These are phyloP conservation scores for Minunthozetes semirufus DNA, from an alignment of 2,888 invertebrate genomes.

Conservation along the genomic window DNA sequence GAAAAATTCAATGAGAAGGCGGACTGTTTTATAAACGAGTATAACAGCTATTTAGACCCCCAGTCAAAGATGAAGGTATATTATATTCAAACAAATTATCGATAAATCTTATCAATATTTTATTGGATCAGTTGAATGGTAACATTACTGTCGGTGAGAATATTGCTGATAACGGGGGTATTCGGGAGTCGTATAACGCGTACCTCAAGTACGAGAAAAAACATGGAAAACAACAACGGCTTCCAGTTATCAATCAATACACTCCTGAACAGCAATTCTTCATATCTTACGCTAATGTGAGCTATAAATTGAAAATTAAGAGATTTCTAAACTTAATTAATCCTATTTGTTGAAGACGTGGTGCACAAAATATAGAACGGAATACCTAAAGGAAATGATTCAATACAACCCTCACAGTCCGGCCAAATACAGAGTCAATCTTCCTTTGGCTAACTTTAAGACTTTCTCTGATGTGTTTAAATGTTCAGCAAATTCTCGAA, in stretches of 20 bases:
- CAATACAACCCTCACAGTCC: slow-evolving; percentile 35
- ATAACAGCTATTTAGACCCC: slow-evolving; percentile 42
- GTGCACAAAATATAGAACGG: slow-evolving; percentile 57
- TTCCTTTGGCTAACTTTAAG: slow-evolving; percentile 31
- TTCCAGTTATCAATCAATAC: slow-evolving; percentile 1
- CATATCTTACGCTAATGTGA: slow-evolving; percentile 70
- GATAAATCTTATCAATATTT: background rate
- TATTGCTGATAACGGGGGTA: slow-evolving; percentile 82
- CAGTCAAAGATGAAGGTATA: slow-evolving; percentile 51
- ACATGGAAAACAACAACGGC: background rate
- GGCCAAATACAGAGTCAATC: slow-evolving; percentile 30
- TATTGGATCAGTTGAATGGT: slow-evolving; percentile 61
- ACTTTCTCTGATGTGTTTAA: slow-evolving; percentile 30
- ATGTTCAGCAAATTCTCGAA: slow-evolving; percentile 20
- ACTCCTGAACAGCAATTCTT: slow-evolving; percentile 54
- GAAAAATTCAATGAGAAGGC: slow-evolving; percentile 41
- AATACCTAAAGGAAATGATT: slow-evolving; percentile 32
- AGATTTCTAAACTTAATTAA: too few species aligned
- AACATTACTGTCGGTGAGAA: slow-evolving; percentile 76
- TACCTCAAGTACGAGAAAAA: slow-evolving; percentile 52
- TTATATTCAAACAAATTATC: background rate
- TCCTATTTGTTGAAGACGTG: slow-evolving; percentile 55
- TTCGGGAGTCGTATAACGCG: slow-evolving; percentile 63
- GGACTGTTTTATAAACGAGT: slow-evolving; percentile 44
- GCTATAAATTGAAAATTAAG: slow-evolving; percentile 45